phyloP scores from a whole-genome alignment of 2,797 vertebrate genomes.

The Brachyrhaphis roseni region DNA sequence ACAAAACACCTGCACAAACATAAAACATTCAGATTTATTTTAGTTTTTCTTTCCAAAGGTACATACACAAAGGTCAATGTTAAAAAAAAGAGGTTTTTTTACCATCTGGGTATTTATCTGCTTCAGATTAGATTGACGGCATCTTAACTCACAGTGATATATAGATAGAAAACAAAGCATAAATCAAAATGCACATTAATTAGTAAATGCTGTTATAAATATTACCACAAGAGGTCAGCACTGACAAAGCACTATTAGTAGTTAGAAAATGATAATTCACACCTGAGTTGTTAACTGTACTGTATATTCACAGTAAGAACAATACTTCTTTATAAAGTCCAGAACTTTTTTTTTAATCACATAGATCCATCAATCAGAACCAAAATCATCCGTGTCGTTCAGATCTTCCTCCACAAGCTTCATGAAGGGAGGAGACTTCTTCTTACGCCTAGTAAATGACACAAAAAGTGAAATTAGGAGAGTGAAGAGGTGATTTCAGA shows the following conservation, averaged over 20 bases:
- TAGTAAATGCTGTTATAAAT: slow-evolving; percentile 44
- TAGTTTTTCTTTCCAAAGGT: slow-evolving; percentile 9
- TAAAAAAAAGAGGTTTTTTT: not conserved
- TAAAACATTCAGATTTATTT: slow-evolving; percentile 30
- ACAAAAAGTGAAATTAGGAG: not conserved
- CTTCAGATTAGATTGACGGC: slow-evolving; percentile 7
- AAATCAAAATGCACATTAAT: slow-evolving; percentile 20
- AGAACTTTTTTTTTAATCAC: not conserved
- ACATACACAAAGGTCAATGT: slow-evolving; percentile 3
- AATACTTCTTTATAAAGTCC: slow-evolving; percentile 24
- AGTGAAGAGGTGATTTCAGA: not conserved
- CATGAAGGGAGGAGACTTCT: slow-evolving; percentile 81
- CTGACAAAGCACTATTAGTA: slow-evolving; percentile 21
- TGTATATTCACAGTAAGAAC: slow-evolving; percentile 34
- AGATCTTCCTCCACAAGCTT: slow-evolving; percentile 72
- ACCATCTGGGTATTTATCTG: slow-evolving; percentile 28
- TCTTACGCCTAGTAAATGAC: slow-evolving; percentile 83
- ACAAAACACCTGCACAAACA: slow-evolving; percentile 11
- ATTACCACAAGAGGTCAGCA: slow-evolving; percentile 71
- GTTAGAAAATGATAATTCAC: slow-evolving; percentile 40
- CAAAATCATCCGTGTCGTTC: slow-evolving; percentile 81
- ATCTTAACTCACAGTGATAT: slow-evolving; percentile 31
- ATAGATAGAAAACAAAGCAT: slow-evolving; percentile 40
- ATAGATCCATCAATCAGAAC: slow-evolving; percentile 78
- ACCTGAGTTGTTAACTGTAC: slow-evolving; percentile 61